A percentile compares a stretch with the other conserved stretches of the same genome.
phyloP scores from a whole-genome alignment of 2,113 vertebrate genomes.

The Antigone vipio region DNA sequence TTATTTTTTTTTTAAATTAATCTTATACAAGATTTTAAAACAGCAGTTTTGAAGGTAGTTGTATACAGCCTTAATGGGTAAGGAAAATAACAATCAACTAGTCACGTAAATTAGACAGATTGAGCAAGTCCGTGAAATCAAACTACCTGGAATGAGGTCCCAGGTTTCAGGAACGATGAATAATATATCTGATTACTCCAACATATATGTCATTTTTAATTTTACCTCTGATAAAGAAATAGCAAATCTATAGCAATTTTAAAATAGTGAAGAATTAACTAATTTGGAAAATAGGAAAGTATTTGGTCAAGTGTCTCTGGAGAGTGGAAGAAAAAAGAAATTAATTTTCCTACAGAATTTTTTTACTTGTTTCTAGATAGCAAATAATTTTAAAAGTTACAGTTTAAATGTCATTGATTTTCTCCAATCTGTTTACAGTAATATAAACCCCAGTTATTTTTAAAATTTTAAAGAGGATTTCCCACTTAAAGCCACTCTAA shows the following conservation, averaged over 20 bases:
- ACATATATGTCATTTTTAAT: neutral
- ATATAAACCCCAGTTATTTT: neutral
- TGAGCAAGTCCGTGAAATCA: neutral
- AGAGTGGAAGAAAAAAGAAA: neutral
- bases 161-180: neutral
- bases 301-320: neutral
- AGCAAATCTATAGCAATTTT: neutral
- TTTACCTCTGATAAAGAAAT: neutral
- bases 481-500: neutral
- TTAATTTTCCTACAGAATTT: neutral
- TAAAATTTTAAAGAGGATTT: neutral
- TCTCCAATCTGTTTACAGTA: neutral
- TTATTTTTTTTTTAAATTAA: neutral
- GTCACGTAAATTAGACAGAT: neutral
- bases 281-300: neutral
- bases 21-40: neutral
- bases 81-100: neutral
- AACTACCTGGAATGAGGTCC: neutral
- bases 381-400: neutral
- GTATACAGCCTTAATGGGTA: neutral
- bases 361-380: neutral
- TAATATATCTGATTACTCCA: neutral
- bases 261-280: neutral
- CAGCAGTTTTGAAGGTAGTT: neutral
- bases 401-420: neutral